These are phyloP conservation scores for Liparis tanakae DNA, from an alignment of 2,797 vertebrate genomes.

Conservation along the genomic window DNA sequence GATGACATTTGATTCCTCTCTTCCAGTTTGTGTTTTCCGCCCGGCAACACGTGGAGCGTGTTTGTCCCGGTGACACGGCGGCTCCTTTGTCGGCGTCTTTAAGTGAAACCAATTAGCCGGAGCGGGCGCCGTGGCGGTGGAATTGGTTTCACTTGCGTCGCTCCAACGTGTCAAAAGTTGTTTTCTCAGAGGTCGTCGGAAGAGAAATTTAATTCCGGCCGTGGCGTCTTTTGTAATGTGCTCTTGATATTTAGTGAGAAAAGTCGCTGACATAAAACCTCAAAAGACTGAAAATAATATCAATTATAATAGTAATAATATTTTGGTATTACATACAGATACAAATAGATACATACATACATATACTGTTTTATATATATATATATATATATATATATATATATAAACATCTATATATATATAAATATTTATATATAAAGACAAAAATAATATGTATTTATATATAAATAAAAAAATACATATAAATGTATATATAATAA, in stretches of 20 bases:
- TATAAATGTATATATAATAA: too few species aligned
- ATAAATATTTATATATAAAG: too few species aligned
- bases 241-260: background rate
- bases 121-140: background rate
- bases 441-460: too few species aligned
- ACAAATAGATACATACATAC: too few species aligned
- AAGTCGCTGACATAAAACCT: background rate
- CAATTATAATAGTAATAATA: background rate
- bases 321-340: background rate
- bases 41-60: background rate
- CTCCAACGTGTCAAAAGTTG: conserved; percentile 3
- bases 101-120: conserved; percentile 32
- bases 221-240: background rate
- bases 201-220: conserved; percentile 6
- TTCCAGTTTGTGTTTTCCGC: conserved; percentile 1
- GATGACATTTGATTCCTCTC: too few species aligned
- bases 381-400: too few species aligned
- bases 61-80: background rate
- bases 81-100: background rate
- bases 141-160: conserved; percentile 42
- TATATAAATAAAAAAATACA: too few species aligned
- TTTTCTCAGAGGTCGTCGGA: conserved; percentile 12
- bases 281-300: background rate
- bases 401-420: too few species aligned
- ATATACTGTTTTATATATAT: too few species aligned